Base-by-base conservation (phyloP, 2,113 vertebrate genomes). In the Pituophis catenifer region DNA sequence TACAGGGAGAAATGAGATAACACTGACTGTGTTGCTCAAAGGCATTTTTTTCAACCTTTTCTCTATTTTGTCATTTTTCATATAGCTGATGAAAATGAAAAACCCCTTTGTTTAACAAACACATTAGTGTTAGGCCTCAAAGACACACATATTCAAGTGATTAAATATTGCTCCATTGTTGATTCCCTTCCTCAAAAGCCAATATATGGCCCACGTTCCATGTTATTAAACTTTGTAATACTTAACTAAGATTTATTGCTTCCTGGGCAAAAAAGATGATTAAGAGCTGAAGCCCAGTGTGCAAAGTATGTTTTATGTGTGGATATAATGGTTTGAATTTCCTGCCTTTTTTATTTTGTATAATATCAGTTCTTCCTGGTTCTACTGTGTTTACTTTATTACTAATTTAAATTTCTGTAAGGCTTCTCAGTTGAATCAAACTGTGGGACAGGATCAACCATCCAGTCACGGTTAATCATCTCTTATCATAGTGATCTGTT, bases 1-100 rank as follows among this genome's bases (percentile, higher is more conserved):
- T n/a, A 86, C 89, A 95, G 53, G 65, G 92, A 90, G 13, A 33
- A 89, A 89, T 93, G 89, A 55, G 33, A 92, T 44, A 89, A 94
- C 93, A 94, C 95, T 93, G 62, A 38, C 85, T 89, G 88, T 33
- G 93, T 93, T 94, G 87, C 33, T 44, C 75, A 81, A 33, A 9
- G 75, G 17, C 17, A 44, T 44, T 81, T 44, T 81, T 81, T 81
- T 44, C 70, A 44, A 8, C 75, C 75, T 94, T 94, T 92, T 95
- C 94, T 91, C 94, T 89, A n/a, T 38, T 89, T 92, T 94, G 94
- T 90, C 33, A 92, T 91, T 92, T 85, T 59, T 96, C 38, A 59
- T 13, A 8, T 26, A 33, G 33, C 81, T 96, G 90, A 86, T 95
- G 95, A 95, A 62, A 95, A 95, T 93, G 65, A 95, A 94, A 94